Evolutionary conservation across 1,140 invertebrate genomes (phyloP), one percentile per base, ranked within the genome.

Genomic region (Cydia amplana): DNA sequence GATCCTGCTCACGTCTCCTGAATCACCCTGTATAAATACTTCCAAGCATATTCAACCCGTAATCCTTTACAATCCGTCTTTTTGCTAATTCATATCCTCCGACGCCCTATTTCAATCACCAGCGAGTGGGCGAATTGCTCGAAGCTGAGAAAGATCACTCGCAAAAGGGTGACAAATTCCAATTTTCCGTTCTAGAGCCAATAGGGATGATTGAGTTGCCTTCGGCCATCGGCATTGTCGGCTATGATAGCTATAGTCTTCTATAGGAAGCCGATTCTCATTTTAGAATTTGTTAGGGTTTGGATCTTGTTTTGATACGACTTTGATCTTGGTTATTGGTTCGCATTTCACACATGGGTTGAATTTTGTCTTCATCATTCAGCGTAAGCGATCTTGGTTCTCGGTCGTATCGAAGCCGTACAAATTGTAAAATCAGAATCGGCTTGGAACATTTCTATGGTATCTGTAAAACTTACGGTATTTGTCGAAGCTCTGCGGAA

Each of bases 191-290:
- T 60, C 18, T 51, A 20, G n/a, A 60, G 55, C 55, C 55, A 60
- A 60, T 60, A 18, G 55, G 55, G 55, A 60, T 60, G 55, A 60
- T 60, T 60, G 55, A 60, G 55, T 60, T 60, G 55, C 55, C 55
- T 60, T 20, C 6, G 55, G 55, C 55, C 55, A 20, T 60, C 55
- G n/a, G 55, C n/a, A 60, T 60, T 60, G 55, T 60, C 55, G n/a
- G n/a, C 6, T 60, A 20, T 20, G 7, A 9, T 20, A 60, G 16
- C n/a, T 60, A 60, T n/a, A 43, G 40, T 43, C 9, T 43, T 43
- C 12, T 43, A 0, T 0, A 3, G 10, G 40, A 43, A 2, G 40
- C 40, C 10, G 1, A 36, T 36, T 36, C 32, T 36, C 6, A 7
- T 36, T 36, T 36, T 0, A 36, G 6, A 6, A 36, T 36, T 36